Conservation (phyloP, 2,888 invertebrate species). For the Carcina quercana region DNA sequence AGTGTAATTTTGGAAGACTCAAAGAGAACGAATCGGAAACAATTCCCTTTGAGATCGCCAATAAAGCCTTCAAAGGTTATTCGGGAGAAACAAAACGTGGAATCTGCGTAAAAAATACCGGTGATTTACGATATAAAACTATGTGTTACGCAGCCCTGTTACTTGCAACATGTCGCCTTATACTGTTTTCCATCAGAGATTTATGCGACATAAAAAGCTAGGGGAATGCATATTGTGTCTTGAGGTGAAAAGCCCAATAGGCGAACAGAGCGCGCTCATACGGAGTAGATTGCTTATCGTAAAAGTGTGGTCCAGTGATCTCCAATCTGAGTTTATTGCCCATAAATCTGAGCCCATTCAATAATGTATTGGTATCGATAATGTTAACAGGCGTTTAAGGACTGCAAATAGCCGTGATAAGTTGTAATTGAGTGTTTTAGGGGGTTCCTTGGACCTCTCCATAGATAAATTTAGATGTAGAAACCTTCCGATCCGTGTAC, state of each 20-base stretch:
- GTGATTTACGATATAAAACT: constrained; percentile 30
- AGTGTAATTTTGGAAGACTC: constrained; percentile 1
- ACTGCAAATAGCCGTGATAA: constrained; percentile 27
- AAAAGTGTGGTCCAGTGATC: constrained; percentile 64
- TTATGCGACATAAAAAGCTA: constrained; percentile 62
- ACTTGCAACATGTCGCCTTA: constrained; percentile 28
- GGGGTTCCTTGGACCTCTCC: constrained; percentile 5
- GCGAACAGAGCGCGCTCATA: constrained; percentile 33
- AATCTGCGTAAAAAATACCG: constrained; percentile 10
- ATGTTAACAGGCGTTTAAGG: constrained; percentile 53
- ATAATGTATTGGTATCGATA: constrained; percentile 56
- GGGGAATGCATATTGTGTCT: constrained; percentile 60
- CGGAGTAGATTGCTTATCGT: constrained; percentile 63
- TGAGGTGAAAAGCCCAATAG: constrained; percentile 43
- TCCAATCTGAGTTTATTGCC: constrained; percentile 65
- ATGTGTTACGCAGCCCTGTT: constrained; percentile 29
- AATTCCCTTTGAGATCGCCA: constrained; percentile 12
- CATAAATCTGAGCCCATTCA: constrained; percentile 54
- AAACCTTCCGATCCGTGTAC: no score
- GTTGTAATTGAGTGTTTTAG: constrained; percentile 25
- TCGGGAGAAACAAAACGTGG: constrained; percentile 12
- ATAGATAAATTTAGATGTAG: neutral
- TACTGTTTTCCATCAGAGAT: constrained; percentile 52
- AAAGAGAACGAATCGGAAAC: constrained; percentile 3
- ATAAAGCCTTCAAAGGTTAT: constrained; percentile 13